Percentiles rank a stretch among this genome's conserved stretches.
Evolutionary conservation across 2,113 vertebrate species (phyloP).

Genomic region (Crotalus helleri): DNA sequence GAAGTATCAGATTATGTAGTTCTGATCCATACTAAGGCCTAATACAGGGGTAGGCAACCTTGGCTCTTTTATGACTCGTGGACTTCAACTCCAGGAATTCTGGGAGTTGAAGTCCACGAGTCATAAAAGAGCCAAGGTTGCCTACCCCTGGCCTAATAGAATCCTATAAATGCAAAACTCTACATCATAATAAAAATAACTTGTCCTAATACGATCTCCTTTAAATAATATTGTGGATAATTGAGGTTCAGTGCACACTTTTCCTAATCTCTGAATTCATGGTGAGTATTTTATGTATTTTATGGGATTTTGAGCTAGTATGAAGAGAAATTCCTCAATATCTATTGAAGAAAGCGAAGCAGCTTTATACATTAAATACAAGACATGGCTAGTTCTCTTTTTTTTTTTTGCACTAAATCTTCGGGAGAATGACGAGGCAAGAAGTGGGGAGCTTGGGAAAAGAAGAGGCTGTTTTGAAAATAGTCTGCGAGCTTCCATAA

Average conservation of each 20-base stretch:
- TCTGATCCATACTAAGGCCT: not conserved
- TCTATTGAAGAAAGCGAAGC: not conserved
- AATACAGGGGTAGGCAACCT: not conserved
- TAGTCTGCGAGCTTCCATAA: not conserved
- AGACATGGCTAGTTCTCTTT: not conserved
- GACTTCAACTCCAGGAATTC: no score
- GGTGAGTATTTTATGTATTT: not conserved
- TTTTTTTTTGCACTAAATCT: not conserved
- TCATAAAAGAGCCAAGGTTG: no score
- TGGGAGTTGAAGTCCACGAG: no score
- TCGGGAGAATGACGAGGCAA: not conserved
- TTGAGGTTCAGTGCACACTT: not conserved
- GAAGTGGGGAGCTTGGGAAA: not conserved
- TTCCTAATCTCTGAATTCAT: not conserved
- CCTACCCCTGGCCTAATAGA: not conserved
- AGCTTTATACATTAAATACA: not conserved
- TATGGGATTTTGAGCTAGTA: not conserved
- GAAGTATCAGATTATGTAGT: not conserved
- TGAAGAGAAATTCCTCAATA: not conserved
- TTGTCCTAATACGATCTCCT: not conserved
- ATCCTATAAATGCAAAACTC: not conserved
- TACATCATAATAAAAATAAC: not conserved
- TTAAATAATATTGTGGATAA: not conserved
- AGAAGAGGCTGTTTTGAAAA: not conserved
- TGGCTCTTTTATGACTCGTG: no score